Evolutionary conservation across 2,888 invertebrate genomes (phyloP), one percentile per base, ranked within the genome.

Genomic region (Ypsolopha scabrella): DNA sequence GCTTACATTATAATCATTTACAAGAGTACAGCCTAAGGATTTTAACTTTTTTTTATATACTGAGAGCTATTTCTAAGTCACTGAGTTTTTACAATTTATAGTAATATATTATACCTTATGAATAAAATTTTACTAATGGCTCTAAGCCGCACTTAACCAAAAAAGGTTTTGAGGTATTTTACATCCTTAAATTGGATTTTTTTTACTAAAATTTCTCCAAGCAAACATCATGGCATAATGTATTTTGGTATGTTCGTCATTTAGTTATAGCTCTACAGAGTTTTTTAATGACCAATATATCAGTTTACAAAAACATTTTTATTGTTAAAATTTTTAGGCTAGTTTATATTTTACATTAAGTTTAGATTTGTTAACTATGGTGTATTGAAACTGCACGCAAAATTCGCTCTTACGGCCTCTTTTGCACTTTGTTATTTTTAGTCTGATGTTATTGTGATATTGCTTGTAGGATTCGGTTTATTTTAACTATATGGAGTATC

Each of bases 291-390:
- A 82, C 85, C 82, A 85, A 83, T 85, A 75, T 77, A 46, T 45
- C 13, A 48, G 45, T 77, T 83, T 75, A 77, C 70, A 71, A 80
- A 68, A 71, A 72, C 75, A 65, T 79, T 80, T 78, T 72, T 78
- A 81, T 81, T 83, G 86, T 86, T 86, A 86, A 85, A 85, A 85
- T 81, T 78, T 85, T 85, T 86, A 85, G 86, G 85, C 83, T 86
- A 86, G 81, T 75, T 82, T 85, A 80, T 82, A 81, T 79, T 85
- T 79, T 68, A 67, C 66, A 76, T 86, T n/a, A 86, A 85, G 82
- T 85, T 24, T 85, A 86, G 85, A 76, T 85, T 85, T 80, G 83
- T 86, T 85, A 86, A 80, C 73, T 82, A 80, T 81, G 83, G 81
- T 85, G 81, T 85, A 81, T 75, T 77, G 70, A 70, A 24, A 80